A percentile compares a stretch with the other conserved stretches of the same genome.
Conservation (phyloP, 2,113 vertebrate genomes). For the Rhynchomys soricoides region DNA sequence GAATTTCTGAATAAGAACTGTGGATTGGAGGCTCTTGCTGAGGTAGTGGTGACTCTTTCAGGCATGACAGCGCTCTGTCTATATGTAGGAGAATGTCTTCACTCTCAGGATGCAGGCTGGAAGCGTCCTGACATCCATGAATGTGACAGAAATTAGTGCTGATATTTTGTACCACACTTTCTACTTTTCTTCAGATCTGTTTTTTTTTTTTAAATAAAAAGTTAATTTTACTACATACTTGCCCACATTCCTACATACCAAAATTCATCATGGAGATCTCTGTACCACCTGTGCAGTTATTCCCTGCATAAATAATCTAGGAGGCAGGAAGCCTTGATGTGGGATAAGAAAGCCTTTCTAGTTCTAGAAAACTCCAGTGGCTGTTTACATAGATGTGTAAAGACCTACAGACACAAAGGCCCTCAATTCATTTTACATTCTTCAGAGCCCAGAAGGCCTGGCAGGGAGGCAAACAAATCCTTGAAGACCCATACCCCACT, state of each 20-base stretch:
- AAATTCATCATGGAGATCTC: background rate
- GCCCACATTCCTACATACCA: background rate
- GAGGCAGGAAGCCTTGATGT: background rate
- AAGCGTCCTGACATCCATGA: background rate
- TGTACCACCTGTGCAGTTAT: background rate
- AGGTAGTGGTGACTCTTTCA: background rate
- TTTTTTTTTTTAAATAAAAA: background rate
- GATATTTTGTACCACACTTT: background rate
- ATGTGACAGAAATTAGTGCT: background rate
- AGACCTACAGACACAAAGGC: background rate
- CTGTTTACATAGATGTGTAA: background rate
- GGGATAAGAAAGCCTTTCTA: background rate
- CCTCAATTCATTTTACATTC: background rate
- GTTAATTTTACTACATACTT: background rate
- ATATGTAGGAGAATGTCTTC: background rate
- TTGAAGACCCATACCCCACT: background rate
- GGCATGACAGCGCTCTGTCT: background rate
- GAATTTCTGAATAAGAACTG: background rate
- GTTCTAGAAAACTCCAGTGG: background rate
- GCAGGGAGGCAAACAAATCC: background rate
- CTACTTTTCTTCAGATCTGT: background rate
- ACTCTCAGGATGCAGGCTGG: background rate
- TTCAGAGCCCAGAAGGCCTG: background rate
- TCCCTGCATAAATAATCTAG: background rate
- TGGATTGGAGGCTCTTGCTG: background rate